phyloP scores from a whole-genome alignment of 1,140 invertebrate species.

The Saxidomus purpurata region DNA sequence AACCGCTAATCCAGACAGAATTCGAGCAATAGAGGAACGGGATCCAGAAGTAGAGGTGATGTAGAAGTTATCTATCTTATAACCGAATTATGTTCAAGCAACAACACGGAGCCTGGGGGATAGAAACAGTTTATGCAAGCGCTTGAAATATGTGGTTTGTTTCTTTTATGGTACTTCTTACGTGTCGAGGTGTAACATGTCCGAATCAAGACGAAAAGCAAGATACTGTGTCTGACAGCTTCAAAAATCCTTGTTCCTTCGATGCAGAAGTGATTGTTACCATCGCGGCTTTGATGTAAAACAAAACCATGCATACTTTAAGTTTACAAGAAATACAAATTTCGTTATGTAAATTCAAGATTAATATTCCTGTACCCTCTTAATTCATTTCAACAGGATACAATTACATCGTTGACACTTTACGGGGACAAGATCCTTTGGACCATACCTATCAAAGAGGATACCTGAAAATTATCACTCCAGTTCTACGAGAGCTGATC shows the following conservation, averaged over 20 bases:
- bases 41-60: too few species aligned
- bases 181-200: too few species aligned
- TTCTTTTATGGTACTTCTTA: too few species aligned
- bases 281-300: too few species aligned
- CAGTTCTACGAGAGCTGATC: not conserved
- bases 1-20: not conserved
- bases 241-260: too few species aligned
- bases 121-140: conserved; percentile 28
- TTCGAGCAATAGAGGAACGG: not conserved
- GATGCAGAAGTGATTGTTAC: too few species aligned
- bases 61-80: conserved; percentile 3
- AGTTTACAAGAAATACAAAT: too few species aligned
- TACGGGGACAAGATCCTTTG: conserved; percentile 8
- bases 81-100: conserved; percentile 8
- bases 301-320: too few species aligned
- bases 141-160: conserved; percentile 5
- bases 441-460: conserved; percentile 13
- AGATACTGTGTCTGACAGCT: too few species aligned
- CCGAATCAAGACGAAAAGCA: too few species aligned
- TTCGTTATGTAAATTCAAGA: too few species aligned
- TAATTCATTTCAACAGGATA: conserved; percentile 12
- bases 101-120: not conserved
- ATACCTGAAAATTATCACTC: conserved; percentile 20
- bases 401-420: conserved; percentile 9
- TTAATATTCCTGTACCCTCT: too few species aligned